Evolutionary conservation across 2,113 vertebrate genomes (phyloP).

Genomic region (Potamarius usumacintae): DNA sequence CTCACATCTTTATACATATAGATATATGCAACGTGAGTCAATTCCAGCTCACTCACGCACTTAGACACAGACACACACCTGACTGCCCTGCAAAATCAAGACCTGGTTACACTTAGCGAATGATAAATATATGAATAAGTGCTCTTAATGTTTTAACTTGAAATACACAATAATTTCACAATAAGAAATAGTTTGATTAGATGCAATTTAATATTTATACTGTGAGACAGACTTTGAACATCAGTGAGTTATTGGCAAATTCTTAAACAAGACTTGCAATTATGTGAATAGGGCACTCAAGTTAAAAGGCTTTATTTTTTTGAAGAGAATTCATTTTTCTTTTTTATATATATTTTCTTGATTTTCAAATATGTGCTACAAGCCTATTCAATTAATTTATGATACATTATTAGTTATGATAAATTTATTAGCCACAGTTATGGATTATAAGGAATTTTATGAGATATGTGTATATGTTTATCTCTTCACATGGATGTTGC

Average conservation of each 20-base stretch:
- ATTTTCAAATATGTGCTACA: neutral
- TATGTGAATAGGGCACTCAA: slow-evolving; percentile 23
- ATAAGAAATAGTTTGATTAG: slow-evolving; percentile 34
- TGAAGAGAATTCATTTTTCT: neutral
- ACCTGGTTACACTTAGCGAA: slow-evolving; percentile 28
- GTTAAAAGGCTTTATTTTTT: slow-evolving; percentile 5
- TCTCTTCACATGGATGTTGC: neutral
- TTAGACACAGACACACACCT: slow-evolving; percentile 15
- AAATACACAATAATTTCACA: slow-evolving; percentile 45
- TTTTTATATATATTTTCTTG: neutral
- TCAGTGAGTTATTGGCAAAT: slow-evolving; percentile 43
- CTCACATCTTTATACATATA: slow-evolving; percentile 56
- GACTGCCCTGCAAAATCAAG: slow-evolving; percentile 24
- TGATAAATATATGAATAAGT: slow-evolving; percentile 35
- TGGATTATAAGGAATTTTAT: neutral
- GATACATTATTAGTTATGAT: too few species aligned
- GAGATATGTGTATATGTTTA: neutral
- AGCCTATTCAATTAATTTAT: neutral
- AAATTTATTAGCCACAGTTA: neutral
- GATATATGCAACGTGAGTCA: slow-evolving; percentile 54
- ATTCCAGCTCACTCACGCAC: slow-evolving; percentile 33
- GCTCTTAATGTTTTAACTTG: slow-evolving; percentile 30
- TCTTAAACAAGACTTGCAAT: slow-evolving; percentile 45
- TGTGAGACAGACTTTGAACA: slow-evolving; percentile 26
- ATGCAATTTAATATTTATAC: slow-evolving; percentile 42